phyloP scores from a whole-genome alignment of 2,113 vertebrate genomes.

The Paramormyrops kingsleyae region DNA sequence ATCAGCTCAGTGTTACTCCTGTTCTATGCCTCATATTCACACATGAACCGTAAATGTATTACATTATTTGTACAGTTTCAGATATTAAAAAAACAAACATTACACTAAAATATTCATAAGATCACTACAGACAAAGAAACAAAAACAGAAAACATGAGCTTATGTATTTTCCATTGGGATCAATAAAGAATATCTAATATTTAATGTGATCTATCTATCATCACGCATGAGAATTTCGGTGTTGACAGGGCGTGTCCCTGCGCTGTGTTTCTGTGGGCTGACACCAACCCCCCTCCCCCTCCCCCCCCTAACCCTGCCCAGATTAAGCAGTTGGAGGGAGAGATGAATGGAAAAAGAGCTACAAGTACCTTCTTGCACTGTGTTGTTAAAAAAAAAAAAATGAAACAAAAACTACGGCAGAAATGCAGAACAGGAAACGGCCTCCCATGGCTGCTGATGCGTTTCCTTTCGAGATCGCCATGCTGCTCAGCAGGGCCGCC shows the following conservation, averaged over 20 bases:
- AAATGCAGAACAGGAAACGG: constrained; percentile 28
- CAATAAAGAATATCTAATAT: background rate
- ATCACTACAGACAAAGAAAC: background rate
- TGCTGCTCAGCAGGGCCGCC: background rate
- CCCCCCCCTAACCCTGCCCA: background rate
- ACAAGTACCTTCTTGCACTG: background rate
- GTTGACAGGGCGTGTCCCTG: background rate
- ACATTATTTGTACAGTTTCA: background rate
- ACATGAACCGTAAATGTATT: background rate
- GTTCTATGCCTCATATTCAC: background rate
- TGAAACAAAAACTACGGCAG: background rate
- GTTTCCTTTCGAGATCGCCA: background rate
- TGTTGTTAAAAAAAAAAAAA: background rate
- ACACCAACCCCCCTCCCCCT: background rate
- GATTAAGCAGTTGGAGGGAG: background rate
- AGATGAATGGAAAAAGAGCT: background rate
- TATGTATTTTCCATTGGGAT: background rate
- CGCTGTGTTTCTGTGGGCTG: background rate
- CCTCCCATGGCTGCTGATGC: background rate
- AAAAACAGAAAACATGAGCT: background rate
- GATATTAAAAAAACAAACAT: background rate
- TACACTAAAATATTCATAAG: background rate
- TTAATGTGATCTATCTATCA: background rate
- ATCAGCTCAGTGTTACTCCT: background rate
- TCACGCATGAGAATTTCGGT: background rate